These are phyloP conservation scores for Panzeria rudis DNA, from an alignment of 2,888 invertebrate genomes.

Conservation along the genomic window DNA sequence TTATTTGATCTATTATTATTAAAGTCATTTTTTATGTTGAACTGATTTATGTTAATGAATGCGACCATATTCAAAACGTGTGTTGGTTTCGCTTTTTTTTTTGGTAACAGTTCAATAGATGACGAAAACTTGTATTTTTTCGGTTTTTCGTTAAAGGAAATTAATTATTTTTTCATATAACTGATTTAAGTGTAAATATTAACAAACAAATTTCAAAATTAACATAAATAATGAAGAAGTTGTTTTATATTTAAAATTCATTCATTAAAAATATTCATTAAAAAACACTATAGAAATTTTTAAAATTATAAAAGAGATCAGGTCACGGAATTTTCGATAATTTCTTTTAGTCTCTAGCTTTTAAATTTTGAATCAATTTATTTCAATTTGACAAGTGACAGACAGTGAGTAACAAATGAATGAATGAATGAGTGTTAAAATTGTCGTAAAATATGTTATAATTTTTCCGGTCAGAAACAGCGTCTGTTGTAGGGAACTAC, in stretches of 20 bases:
- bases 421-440: no score
- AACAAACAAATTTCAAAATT: conserved; percentile 45
- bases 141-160: conserved; percentile 31
- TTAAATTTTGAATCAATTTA: neutral
- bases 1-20: conserved; percentile 34
- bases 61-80: conserved; percentile 28
- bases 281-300: conserved; percentile 2
- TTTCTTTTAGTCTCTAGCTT: neutral
- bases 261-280: conserved; percentile 48
- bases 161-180: conserved; percentile 32
- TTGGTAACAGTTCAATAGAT: conserved; percentile 50
- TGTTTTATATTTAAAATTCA: conserved; percentile 23
- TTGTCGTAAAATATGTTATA: no score
- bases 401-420: neutral
- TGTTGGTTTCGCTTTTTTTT: conserved; percentile 28
- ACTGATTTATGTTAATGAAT: conserved; percentile 21
- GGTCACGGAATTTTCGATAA: conserved; percentile 13
- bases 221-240: conserved; percentile 60
- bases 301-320: neutral
- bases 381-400: neutral
- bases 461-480: no score
- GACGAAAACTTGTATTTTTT: conserved; percentile 39
- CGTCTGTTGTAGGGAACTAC: no score
- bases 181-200: conserved; percentile 57
- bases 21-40: conserved; percentile 21